Evolutionary conservation across 2,113 vertebrate species (phyloP).

Genomic region (Trematocara marginatum): DNA sequence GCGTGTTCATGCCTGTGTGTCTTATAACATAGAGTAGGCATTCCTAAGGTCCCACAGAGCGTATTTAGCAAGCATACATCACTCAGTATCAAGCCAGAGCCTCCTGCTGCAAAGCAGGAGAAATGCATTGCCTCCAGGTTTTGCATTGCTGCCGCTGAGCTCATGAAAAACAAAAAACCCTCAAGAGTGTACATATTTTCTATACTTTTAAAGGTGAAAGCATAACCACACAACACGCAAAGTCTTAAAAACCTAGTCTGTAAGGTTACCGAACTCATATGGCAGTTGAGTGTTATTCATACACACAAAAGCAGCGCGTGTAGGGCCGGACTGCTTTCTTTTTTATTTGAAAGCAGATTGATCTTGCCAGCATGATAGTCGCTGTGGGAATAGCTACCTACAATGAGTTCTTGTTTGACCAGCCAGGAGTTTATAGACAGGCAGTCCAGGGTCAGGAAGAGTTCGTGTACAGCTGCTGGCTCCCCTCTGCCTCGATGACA

Average conservation of each 20-base stretch:
- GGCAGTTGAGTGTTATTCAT: neutral
- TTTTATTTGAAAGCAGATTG: neutral
- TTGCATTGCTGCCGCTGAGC: neutral
- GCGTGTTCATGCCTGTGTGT: neutral
- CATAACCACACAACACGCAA: neutral
- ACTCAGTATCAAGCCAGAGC: neutral
- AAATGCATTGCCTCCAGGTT: neutral
- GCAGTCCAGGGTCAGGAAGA: conserved; percentile 9
- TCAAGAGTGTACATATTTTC: neutral
- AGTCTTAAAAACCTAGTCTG: neutral
- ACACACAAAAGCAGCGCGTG: neutral
- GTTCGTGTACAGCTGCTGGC: neutral
- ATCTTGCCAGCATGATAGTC: conserved; percentile 13
- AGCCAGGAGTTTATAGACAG: neutral
- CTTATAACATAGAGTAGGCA: neutral
- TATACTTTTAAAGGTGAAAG: neutral
- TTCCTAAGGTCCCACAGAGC: conserved; percentile 10
- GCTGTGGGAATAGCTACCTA: conserved; percentile 20
- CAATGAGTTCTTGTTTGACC: conserved; percentile 43
- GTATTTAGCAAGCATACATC: conserved; percentile 10
- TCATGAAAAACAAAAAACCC: neutral
- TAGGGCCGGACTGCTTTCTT: neutral
- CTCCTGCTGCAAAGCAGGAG: neutral
- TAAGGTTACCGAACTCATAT: neutral
- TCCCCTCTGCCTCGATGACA: neutral